Evolutionary conservation across 1,140 invertebrate genomes (phyloP).

Genomic region (Apis laboriosa): DNA sequence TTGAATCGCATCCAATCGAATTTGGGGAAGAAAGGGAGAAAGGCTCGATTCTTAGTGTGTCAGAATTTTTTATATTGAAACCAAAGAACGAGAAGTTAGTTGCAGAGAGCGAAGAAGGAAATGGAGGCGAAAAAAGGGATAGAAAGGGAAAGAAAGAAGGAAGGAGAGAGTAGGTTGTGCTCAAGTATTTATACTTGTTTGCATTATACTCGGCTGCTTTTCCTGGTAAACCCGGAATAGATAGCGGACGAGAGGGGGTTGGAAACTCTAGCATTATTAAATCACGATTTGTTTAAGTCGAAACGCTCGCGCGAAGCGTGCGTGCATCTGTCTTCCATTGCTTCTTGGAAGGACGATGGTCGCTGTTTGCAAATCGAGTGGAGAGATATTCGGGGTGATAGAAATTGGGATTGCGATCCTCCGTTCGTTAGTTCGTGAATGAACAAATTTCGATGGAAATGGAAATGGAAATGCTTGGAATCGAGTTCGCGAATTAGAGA

Average conservation of each 20-base stretch:
- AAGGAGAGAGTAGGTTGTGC: constrained; percentile 22
- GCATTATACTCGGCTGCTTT: constrained; percentile 61
- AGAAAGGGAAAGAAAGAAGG: background rate
- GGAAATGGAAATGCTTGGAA: too few species aligned
- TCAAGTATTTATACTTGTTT: constrained; percentile 65
- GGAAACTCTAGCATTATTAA: constrained; percentile 35
- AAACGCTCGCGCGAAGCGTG: background rate
- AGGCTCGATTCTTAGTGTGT: background rate
- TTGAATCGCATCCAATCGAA: too few species aligned
- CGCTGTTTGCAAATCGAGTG: background rate
- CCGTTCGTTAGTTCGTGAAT: background rate
- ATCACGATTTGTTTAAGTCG: constrained; percentile 30
- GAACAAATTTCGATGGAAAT: background rate
- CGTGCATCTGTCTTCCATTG: constrained; percentile 16
- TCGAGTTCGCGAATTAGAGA: too few species aligned
- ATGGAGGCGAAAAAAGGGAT: constrained; percentile 3
- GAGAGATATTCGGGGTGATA: background rate
- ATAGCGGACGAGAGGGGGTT: constrained; percentile 40
- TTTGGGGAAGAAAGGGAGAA: constrained; percentile 19
- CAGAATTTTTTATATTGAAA: constrained; percentile 42
- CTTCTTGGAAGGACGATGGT: constrained; percentile 6
- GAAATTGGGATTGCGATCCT: background rate
- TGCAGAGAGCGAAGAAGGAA: background rate
- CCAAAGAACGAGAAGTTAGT: constrained; percentile 4
- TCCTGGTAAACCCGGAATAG: constrained; percentile 75